A percentile compares a stretch with the other conserved stretches of the same genome.
Conservation (phyloP, 2,797 vertebrate species). For the Hephaestus fuliginosus region DNA sequence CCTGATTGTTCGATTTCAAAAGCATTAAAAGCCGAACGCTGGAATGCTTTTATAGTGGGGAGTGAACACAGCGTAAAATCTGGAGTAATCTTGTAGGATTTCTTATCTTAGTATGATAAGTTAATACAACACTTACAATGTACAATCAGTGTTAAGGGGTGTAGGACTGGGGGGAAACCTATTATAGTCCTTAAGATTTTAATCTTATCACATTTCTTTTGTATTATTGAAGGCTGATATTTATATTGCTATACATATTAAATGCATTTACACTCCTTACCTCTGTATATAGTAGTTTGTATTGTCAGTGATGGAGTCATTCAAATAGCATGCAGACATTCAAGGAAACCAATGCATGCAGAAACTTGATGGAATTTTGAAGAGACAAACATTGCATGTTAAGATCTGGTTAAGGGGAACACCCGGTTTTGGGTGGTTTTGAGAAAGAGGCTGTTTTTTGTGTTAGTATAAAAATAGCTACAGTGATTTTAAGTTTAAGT, state of each 20-base stretch:
- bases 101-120: slow-evolving; percentile 23
- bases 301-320: background rate
- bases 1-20: background rate
- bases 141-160: slow-evolving; percentile 5
- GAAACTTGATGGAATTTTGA: background rate
- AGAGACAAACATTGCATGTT: background rate
- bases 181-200: background rate
- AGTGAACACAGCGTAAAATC: slow-evolving; percentile 11
- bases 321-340: background rate
- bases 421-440: background rate
- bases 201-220: background rate
- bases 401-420: no score
- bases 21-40: background rate
- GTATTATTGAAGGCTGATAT: background rate
- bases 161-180: background rate
- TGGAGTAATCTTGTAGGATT: slow-evolving; percentile 30
- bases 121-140: slow-evolving; percentile 11
- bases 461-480: background rate
- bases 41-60: slow-evolving; percentile 2
- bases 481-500: background rate
- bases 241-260: background rate
- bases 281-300: background rate
- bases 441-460: background rate
- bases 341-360: background rate
- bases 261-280: background rate